Conservation (phyloP, 1,140 invertebrate genomes). For the Bombus balteatus region DNA sequence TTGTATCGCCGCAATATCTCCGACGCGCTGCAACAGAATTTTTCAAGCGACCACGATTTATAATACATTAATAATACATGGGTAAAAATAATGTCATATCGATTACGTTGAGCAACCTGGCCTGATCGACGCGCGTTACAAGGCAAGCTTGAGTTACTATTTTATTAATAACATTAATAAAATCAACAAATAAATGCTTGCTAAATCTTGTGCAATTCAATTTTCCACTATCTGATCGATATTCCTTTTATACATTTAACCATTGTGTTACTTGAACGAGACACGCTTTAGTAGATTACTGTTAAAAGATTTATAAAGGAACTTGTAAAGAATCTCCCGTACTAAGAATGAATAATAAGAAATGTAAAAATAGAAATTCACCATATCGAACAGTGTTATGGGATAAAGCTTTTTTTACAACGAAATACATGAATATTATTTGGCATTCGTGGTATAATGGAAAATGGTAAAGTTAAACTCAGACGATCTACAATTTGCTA, state of each 20-base stretch:
- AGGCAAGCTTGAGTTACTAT: background rate
- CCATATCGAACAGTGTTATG: too few species aligned
- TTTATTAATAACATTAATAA: constrained; percentile 22
- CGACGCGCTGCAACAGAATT: constrained; percentile 80
- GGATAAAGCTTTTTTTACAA: too few species aligned
- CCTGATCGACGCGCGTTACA: background rate
- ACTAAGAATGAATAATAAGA: background rate
- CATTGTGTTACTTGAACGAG: too few species aligned
- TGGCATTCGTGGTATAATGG: too few species aligned
- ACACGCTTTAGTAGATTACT: background rate
- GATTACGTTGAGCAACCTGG: constrained; percentile 22
- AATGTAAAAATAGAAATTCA: too few species aligned
- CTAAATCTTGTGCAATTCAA: background rate
- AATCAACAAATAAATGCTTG: background rate
- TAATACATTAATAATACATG: constrained; percentile 34
- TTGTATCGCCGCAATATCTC: constrained; percentile 82
- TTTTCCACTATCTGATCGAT: background rate
- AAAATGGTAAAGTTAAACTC: too few species aligned
- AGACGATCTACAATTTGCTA: too few species aligned
- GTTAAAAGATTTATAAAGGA: background rate
- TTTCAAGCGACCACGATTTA: constrained; percentile 41
- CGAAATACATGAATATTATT: too few species aligned
- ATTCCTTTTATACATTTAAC: background rate
- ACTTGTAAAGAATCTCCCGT: background rate
- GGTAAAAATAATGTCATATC: constrained; percentile 53